phyloP scores from a whole-genome alignment of 2,888 invertebrate species.

The Lissonota sp. region DNA sequence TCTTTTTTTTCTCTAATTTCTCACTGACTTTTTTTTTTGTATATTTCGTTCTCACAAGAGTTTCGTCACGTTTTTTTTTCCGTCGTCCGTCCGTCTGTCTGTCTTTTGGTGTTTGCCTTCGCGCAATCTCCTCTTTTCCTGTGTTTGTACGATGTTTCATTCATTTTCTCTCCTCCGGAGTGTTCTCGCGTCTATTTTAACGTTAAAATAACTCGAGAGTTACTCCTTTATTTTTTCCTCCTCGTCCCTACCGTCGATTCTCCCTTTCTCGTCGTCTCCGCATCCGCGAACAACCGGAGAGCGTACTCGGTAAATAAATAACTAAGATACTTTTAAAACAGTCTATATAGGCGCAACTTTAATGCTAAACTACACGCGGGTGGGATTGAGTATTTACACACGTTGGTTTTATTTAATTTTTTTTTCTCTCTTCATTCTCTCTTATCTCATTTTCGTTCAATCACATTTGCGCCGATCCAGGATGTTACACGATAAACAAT shows the following conservation, averaged over 20 bases:
- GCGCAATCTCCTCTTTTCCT: slow-evolving; percentile 31
- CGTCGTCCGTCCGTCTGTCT: slow-evolving; percentile 43
- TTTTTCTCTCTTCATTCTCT: slow-evolving; percentile 24
- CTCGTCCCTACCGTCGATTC: slow-evolving; percentile 10
- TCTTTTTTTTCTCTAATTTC: slow-evolving; percentile 16
- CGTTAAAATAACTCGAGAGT: slow-evolving; percentile 46
- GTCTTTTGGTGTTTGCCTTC: slow-evolving; percentile 35
- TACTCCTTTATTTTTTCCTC: slow-evolving; percentile 8
- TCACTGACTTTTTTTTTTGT: slow-evolving; percentile 23
- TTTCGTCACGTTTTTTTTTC: slow-evolving; percentile 45
- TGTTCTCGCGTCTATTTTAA: slow-evolving; percentile 64
- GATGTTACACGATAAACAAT: slow-evolving; percentile 11
- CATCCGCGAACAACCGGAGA: slow-evolving; percentile 49
- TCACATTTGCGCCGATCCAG: slow-evolving; percentile 34
- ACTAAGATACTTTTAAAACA: slow-evolving; percentile 83
- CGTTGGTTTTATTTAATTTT: slow-evolving; percentile 50
- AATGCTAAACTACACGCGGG: slow-evolving; percentile 71
- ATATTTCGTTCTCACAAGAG: slow-evolving; percentile 59
- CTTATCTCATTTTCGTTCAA: not conserved
- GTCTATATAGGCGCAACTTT: slow-evolving; percentile 81
- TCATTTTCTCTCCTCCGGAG: slow-evolving; percentile 59
- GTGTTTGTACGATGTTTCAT: slow-evolving; percentile 46
- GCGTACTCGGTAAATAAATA: slow-evolving; percentile 81
- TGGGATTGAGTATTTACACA: slow-evolving; percentile 69
- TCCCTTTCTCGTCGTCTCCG: slow-evolving; percentile 7